Base-by-base conservation (phyloP, 2,888 invertebrate species). In the Bedellia somnulentella region DNA sequence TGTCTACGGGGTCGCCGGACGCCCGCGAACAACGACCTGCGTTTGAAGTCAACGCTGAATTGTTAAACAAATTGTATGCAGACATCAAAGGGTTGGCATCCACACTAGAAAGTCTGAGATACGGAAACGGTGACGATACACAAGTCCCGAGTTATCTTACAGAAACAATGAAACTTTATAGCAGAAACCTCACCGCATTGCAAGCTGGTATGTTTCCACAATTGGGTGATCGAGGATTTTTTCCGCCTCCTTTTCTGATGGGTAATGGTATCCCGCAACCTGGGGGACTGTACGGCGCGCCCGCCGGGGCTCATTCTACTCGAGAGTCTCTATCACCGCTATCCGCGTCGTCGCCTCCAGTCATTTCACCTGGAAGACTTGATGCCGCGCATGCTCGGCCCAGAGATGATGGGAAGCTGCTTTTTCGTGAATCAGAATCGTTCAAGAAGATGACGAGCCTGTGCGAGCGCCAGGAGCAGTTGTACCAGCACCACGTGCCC, bases 61-160 rank as follows among this genome's bases (percentile, higher is more conserved):
- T 93, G 35, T 62, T 93, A 35, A 87, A 91, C 14, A 81, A 92
- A 45, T 73, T 93, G 16, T 93, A 92, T 55, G 87, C 89, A 2
- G 87, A 87, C 31, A 82, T 86, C 29, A 82, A 82, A 51, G 80
- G 80, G 4, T 61, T 82, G 27, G 80, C 82, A 3, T 67, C 76
- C 1, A 77, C 77, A 1, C 52, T 80, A 4, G 87, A 87, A 45
- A 85, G 85, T 36, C 71, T 86, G 33, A 80, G 85, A 41, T 76
- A 76, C 41, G 67, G 64, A 21, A 61, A 67, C 15, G 59, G 57
- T 37, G 76, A 71, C 22, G 71, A 76, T 30, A 42, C 66, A 3
- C 71, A 66, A 35, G 47, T 76, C 21, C 75, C 77, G 1, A 61
- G 54, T 36, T 77, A 76, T 39, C 63, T 77, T 17, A 56, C 73